These are phyloP conservation scores for Drosophila kohkoa DNA, from an alignment of 1,140 invertebrate species.

Conservation along the genomic window DNA sequence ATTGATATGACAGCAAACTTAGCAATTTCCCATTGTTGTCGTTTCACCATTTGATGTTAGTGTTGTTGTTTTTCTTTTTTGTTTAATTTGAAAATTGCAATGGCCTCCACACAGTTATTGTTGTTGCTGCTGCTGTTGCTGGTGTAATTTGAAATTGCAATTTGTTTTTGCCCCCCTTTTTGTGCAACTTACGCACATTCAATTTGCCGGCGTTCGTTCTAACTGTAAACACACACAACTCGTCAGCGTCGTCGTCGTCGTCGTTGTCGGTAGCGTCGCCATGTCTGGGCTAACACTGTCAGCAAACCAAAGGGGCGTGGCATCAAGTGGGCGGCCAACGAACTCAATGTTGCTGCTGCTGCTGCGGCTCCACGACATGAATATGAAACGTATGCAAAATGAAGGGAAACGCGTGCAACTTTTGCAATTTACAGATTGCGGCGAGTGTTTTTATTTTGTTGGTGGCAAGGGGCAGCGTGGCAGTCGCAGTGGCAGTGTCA, in stretches of 20 bases:
- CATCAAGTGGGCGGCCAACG: slow-evolving; percentile 54
- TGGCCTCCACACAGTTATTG: slow-evolving; percentile 59
- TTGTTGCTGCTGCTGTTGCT: slow-evolving; percentile 12
- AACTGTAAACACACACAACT: slow-evolving; percentile 70
- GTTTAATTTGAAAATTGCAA: slow-evolving; percentile 79
- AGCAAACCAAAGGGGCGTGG: slow-evolving; percentile 31
- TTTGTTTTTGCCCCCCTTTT: slow-evolving; percentile 9
- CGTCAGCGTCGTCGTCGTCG: slow-evolving; percentile 35
- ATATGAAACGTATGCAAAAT: slow-evolving; percentile 80
- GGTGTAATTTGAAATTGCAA: slow-evolving; percentile 22
- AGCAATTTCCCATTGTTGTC: slow-evolving; percentile 44
- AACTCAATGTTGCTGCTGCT: slow-evolving; percentile 38
- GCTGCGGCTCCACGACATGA: slow-evolving; percentile 63
- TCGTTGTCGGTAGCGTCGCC: slow-evolving; percentile 54
- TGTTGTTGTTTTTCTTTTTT: slow-evolving; percentile 41
- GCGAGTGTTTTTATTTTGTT: neutral
- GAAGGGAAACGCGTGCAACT: slow-evolving; percentile 72
- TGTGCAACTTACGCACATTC: slow-evolving; percentile 64
- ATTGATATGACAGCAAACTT: slow-evolving; percentile 69
- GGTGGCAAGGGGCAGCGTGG: neutral
- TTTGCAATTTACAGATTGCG: slow-evolving; percentile 57
- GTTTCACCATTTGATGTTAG: slow-evolving; percentile 19
- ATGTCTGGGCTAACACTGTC: slow-evolving; percentile 60
- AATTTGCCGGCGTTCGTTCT: slow-evolving; percentile 53
- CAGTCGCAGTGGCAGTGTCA: too few relatives aligned